Evolutionary conservation across 2,113 vertebrate genomes (phyloP), one percentile per base, ranked within the genome.

Genomic region (Camarhynchus parvulus): DNA sequence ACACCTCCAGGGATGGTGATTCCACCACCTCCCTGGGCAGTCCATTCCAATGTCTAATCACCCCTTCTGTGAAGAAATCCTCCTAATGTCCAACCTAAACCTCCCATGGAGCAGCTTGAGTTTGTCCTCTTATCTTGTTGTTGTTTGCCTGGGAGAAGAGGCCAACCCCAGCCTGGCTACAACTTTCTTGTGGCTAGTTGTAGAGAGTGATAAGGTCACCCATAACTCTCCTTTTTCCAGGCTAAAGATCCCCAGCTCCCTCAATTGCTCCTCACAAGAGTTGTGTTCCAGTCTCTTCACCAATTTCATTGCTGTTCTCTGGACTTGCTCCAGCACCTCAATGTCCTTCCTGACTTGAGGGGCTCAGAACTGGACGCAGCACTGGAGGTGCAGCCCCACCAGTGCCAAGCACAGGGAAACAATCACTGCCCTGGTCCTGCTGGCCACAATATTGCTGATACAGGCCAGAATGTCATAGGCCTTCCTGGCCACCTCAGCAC

Each of bases 61-160:
- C 20, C 7, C 15, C 6, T n/a, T 30, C 42, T 41, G 10, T 56
- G 42, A 66, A 58, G 42, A 56, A 84, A 41, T n/a, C 35, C 24
- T 66, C 18, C 50, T 49, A 5, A 41, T n/a, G 35, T 56, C 15
- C 30, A 56, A 4, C 50, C 10, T 85, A 41, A 49, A 49, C 13
- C 15, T 75, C 15, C 20, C 20, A 9, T 75, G 30, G 35, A 24
- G 19, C 8, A 66, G 61, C 15, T 66, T 56, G 46, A 52, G 31
- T 44, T 15, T 53, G 11, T 66, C 15, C 50, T 56, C 42, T n/a
- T 66, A 15, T 6, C 7, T 25, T 58, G 61, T 49, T 0, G 0
- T 24, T 41, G 5, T 31, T 25, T 85, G 15, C 15, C 25, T 25
- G 42, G 30, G 15, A 49, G 61, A 49, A 56, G 42, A 75, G 30